Conservation (phyloP, 2,888 invertebrate species). For the Thymelicus sylvestris region DNA sequence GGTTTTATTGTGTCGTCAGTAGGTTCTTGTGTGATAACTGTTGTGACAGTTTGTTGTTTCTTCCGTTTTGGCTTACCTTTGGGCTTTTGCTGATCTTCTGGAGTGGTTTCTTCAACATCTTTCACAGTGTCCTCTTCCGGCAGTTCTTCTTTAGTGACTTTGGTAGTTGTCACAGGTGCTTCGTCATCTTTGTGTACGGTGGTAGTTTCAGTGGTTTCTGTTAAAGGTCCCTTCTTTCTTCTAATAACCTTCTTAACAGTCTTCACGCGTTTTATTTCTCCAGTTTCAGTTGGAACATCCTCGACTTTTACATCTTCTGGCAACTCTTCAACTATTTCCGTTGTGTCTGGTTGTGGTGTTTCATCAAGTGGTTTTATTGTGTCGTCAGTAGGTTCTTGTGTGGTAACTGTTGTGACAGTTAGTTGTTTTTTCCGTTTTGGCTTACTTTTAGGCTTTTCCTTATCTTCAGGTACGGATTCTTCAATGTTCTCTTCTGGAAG, state of each 20-base stretch:
- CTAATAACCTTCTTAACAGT: slow-evolving; percentile 56
- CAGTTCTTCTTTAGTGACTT: slow-evolving; percentile 39
- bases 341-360: not conserved
- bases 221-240: slow-evolving; percentile 44
- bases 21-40: slow-evolving; percentile 13
- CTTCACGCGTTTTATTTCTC: slow-evolving; percentile 49
- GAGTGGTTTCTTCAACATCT: slow-evolving; percentile 48
- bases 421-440: not conserved
- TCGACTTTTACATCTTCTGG: slow-evolving; percentile 52
- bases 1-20: slow-evolving; percentile 21
- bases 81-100: slow-evolving; percentile 56
- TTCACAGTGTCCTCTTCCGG: slow-evolving; percentile 56
- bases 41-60: slow-evolving; percentile 40
- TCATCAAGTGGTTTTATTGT: slow-evolving; percentile 18
- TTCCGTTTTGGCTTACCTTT: slow-evolving; percentile 53
- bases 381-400: slow-evolving; percentile 40
- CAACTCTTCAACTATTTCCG: slow-evolving; percentile 24
- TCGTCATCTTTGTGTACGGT: slow-evolving; percentile 45
- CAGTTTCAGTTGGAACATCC: slow-evolving; percentile 63
- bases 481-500: not conserved
- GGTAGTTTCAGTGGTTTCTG: slow-evolving; percentile 48
- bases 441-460: not conserved
- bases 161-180: slow-evolving; percentile 47
- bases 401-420: not conserved
- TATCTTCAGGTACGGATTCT: not conserved